phyloP scores from a whole-genome alignment of 2,888 invertebrate genomes.

The Leptopilina myrica region DNA sequence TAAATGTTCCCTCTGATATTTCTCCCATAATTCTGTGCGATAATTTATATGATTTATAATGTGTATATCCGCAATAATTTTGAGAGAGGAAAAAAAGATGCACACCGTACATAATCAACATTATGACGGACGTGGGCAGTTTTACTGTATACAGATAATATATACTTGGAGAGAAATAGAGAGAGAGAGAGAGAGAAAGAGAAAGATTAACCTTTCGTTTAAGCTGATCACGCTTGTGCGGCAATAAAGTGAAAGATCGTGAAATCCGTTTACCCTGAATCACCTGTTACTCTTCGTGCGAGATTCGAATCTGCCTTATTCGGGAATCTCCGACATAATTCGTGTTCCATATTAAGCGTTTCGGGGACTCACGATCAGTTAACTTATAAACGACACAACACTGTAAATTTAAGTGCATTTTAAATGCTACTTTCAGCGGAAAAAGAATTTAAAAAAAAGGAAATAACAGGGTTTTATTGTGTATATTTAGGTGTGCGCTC shows the following conservation, averaged over 20 bases:
- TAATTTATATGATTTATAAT: too few relatives aligned
- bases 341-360: constrained; percentile 18
- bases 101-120: neutral
- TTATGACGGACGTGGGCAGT: constrained; percentile 31
- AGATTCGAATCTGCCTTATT: constrained; percentile 48
- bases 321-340: constrained; percentile 47
- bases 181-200: too few relatives aligned
- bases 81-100: neutral
- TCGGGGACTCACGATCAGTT: neutral
- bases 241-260: constrained; percentile 57
- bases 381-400: neutral
- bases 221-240: constrained; percentile 45
- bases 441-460: too few relatives aligned
- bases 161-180: neutral
- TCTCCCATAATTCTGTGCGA: too few relatives aligned
- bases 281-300: constrained; percentile 60
- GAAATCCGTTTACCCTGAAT: constrained; percentile 61
- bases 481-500: too few relatives aligned
- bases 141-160: neutral
- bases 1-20: too few relatives aligned
- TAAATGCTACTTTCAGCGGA: too few relatives aligned
- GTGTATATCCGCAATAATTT: neutral
- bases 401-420: neutral
- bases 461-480: too few relatives aligned
- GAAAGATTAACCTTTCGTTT: constrained; percentile 52